phyloP scores from a whole-genome alignment of 2,113 vertebrate species.

The Osmerus mordax region DNA sequence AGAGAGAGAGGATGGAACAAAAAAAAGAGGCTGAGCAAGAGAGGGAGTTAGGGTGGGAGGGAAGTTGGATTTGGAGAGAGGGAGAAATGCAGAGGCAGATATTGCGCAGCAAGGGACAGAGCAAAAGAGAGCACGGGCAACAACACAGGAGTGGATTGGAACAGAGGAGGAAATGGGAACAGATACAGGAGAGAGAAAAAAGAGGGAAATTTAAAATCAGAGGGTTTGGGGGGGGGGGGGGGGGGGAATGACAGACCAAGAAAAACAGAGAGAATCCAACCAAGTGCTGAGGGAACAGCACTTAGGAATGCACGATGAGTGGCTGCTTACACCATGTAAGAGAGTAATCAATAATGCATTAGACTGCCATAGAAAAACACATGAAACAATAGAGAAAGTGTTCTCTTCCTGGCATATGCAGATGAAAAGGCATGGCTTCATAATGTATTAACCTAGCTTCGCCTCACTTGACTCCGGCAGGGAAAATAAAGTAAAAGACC shows the following conservation, averaged over 20 bases:
- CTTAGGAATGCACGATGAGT: conserved; percentile 46
- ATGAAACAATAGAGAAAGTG: conserved; percentile 57
- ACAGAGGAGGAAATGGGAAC: not conserved
- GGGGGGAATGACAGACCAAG: not conserved
- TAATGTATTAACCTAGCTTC: conserved; percentile 54
- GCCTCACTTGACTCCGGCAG: conserved; percentile 26
- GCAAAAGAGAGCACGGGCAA: conserved; percentile 11
- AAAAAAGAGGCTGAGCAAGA: not conserved
- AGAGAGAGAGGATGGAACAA: conserved; percentile 4
- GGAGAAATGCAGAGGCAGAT: conserved; percentile 2
- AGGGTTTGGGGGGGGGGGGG: not conserved
- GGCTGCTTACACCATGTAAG: conserved; percentile 64
- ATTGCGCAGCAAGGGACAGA: conserved; percentile 9
- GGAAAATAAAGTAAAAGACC: conserved; percentile 30
- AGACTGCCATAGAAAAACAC: conserved; percentile 52
- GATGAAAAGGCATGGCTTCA: conserved; percentile 56
- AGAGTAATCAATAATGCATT: conserved; percentile 74
- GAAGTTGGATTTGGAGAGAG: conserved; percentile 10
- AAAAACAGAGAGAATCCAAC: conserved; percentile 11
- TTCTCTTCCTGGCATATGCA: conserved; percentile 59
- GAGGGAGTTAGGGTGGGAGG: conserved; percentile 19
- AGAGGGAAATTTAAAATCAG: not conserved
- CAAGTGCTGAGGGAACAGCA: conserved; percentile 26
- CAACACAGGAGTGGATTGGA: conserved; percentile 11
- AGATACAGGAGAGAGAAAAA: not conserved